phyloP scores from a whole-genome alignment of 2,888 invertebrate genomes.

The Amphipoea lucens region DNA sequence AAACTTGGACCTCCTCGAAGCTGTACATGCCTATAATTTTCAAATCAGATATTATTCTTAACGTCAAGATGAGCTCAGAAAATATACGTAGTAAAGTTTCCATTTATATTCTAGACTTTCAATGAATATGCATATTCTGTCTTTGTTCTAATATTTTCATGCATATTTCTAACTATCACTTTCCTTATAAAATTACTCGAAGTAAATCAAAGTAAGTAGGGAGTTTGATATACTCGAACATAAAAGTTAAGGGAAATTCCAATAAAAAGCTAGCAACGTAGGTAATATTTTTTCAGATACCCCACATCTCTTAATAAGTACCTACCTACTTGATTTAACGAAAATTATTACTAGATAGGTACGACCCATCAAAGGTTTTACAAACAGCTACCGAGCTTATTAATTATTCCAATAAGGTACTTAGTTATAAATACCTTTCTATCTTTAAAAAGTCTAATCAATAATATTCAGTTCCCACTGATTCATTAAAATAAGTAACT shows the following conservation, averaged over 20 bases:
- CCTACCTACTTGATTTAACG: conserved; percentile 8
- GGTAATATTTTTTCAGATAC: conserved; percentile 42
- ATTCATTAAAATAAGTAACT: conserved; percentile 43
- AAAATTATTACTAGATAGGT: conserved; percentile 12
- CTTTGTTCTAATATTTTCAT: conserved; percentile 33
- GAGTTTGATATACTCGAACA: conserved; percentile 45
- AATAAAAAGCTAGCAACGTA: conserved; percentile 47
- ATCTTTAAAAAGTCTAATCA: conserved; percentile 37
- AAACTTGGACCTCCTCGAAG: neutral
- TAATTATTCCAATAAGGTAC: neutral
- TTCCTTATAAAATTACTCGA: conserved; percentile 39
- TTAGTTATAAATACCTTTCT: neutral
- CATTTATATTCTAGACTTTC: conserved; percentile 14
- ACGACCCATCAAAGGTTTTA: neutral
- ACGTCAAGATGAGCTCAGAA: conserved; percentile 4
- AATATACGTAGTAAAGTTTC: neutral
- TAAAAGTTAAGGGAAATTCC: conserved; percentile 49
- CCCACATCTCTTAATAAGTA: conserved; percentile 21
- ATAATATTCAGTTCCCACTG: conserved; percentile 46
- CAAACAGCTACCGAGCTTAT: neutral
- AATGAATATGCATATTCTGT: conserved; percentile 12
- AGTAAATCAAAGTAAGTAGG: conserved; percentile 53
- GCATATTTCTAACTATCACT: conserved; percentile 17
- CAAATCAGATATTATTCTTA: conserved; percentile 14
- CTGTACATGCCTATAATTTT: neutral